Base-by-base conservation (phyloP, 2,113 vertebrate genomes). In the Protomyctophum bolini region DNA sequence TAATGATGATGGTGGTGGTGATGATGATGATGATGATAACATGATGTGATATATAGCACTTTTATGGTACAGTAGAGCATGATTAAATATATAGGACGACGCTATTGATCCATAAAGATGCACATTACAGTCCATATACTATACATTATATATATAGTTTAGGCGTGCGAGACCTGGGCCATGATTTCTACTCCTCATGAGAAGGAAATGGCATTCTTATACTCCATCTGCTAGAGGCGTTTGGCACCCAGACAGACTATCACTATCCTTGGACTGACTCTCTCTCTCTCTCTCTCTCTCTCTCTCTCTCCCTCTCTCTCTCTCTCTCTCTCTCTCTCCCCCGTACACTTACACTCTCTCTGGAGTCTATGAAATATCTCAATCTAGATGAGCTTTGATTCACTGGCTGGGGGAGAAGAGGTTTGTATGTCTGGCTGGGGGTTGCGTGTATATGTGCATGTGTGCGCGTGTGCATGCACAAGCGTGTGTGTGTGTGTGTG, bases 361-460 rank as follows among this genome's bases (percentile, higher is more conserved):
- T 70, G 48, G 45, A 11, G 29, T 60, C 69, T 14, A 64, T 51
- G 70, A 65, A 33, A 41, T 68, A 49, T 54, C 58, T 62, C 56
- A 41, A 68, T 64, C 28, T 71, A 58, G 65, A 58, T 48, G 60
- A 66, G 52, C 54, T 80, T 59, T 66, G 58, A 1, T 77, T 74
- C 62, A 66, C 65, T 65, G 72, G 57, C 70, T 75, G 80, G 79
- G 76, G 57, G 28, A 80, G 81, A 85, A 67, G 61, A 69, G 77
- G 66, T 66, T 3, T 70, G 72, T 68, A 55, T 72, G 57, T 79
- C 68, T 76, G 68, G 52, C 68, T 75, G 80, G 77, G 79, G 57
- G 28, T 77, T 83, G 67, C 55, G 72, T 79, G 66, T 66, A 6
- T 70, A 70, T 68, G 57, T 72, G 57, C 76, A 66, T 76, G 68